Evolutionary conservation across 2,113 vertebrate species (phyloP).

Genomic region (Rhinoptilus africanus): DNA sequence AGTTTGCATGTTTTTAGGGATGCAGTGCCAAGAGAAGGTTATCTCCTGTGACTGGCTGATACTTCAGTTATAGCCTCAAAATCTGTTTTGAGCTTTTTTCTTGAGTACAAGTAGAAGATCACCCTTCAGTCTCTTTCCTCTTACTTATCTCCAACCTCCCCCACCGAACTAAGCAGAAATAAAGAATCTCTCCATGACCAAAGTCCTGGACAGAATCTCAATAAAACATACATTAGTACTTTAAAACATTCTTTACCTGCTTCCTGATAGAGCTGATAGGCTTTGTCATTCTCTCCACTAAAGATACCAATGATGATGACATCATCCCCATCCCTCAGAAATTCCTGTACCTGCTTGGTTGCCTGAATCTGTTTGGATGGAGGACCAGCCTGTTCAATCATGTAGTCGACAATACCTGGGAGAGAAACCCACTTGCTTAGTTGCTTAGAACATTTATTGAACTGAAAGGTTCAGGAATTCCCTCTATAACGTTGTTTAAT

Average conservation of each 20-base stretch:
- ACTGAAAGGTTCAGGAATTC: neutral
- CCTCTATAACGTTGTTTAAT: neutral
- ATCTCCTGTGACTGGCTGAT: neutral
- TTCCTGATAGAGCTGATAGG: conserved; percentile 86
- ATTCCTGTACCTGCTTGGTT: conserved; percentile 89
- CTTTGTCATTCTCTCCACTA: conserved; percentile 77
- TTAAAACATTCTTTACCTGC: conserved; percentile 79
- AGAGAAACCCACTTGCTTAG: neutral
- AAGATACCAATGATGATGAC: conserved; percentile 89
- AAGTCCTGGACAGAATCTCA: neutral
- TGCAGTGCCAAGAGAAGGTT: neutral
- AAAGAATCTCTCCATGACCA: neutral
- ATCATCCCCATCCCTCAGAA: conserved; percentile 90
- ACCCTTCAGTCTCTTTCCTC: neutral
- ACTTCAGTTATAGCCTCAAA: neutral
- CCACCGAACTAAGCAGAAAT: neutral
- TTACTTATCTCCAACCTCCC: neutral
- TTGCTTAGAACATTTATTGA: neutral
- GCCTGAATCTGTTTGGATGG: conserved; percentile 89
- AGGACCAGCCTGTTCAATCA: conserved; percentile 91
- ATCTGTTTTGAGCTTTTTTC: neutral
- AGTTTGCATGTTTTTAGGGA: neutral
- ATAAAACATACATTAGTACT: neutral
- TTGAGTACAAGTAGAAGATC: neutral
- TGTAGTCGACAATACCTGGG: conserved; percentile 90